These are phyloP conservation scores for Theonella swinhoei DNA, from an alignment of 37 sponge, comb jelly and placozoan genomes.

Conservation along the genomic window DNA sequence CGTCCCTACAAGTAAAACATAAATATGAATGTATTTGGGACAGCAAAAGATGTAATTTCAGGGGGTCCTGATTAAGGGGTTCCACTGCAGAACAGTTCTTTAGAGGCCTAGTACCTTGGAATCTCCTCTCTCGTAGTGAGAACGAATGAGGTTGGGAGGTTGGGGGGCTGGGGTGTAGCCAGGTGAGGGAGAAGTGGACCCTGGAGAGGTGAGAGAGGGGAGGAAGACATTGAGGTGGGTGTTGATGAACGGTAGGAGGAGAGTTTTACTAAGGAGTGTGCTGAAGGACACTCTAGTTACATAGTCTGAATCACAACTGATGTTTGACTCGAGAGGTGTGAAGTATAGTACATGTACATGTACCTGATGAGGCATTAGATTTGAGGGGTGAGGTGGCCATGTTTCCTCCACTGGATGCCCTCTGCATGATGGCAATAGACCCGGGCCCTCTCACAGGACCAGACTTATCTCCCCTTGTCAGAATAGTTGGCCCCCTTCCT, in stretches of 20 bases:
- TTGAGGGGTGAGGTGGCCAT: conserved; percentile 4
- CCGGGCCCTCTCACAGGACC: conserved; percentile 37
- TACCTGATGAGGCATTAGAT: neutral
- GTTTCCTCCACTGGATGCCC: conserved; percentile 13
- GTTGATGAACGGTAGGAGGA: too few relatives aligned
- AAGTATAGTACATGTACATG: neutral
- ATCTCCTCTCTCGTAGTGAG: neutral
- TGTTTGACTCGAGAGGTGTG: neutral
- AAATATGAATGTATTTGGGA: neutral
- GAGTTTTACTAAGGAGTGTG: too few relatives aligned
- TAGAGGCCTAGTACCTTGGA: too few relatives aligned
- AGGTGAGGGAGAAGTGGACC: neutral
- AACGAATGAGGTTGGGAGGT: neutral
- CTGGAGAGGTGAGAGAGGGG: neutral
- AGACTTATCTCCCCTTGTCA: neutral
- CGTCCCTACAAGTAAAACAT: conserved; percentile 3
- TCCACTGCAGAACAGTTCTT: too few relatives aligned
- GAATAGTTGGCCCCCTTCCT: neutral
- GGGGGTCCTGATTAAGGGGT: too few relatives aligned
- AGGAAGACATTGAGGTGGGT: neutral
- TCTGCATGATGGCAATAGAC: conserved; percentile 68
- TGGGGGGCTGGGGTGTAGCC: neutral
- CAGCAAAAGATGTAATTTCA: too few relatives aligned
- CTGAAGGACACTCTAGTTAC: too few relatives aligned
- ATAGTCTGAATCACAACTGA: neutral